A percentile compares a stretch with the other conserved stretches of the same genome.
These are phyloP conservation scores for Arctocebus calabarensis DNA, from an alignment of 2,797 vertebrate species.

Conservation along the genomic window DNA sequence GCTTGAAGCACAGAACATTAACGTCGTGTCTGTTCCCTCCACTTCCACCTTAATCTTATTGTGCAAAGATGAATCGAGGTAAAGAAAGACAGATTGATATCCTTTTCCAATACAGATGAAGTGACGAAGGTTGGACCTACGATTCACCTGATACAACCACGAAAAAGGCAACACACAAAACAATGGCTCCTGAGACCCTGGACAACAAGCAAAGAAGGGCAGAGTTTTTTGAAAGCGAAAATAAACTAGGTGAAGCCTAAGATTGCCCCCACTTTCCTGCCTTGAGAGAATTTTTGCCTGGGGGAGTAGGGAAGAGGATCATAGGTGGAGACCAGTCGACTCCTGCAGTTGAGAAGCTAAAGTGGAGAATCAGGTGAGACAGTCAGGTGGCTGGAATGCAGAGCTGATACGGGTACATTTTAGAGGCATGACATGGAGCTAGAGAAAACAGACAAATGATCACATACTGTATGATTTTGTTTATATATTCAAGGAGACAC, in stretches of 20 bases:
- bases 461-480: not conserved
- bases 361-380: not conserved
- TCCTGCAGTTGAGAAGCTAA: not conserved
- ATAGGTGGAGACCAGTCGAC: not conserved
- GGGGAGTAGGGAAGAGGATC: not conserved
- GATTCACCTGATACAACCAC: not conserved
- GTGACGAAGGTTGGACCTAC: not conserved
- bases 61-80: not conserved
- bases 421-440: not conserved
- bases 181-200: not conserved
- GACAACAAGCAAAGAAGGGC: not conserved
- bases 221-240: not conserved
- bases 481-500: not conserved
- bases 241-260: not conserved
- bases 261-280: not conserved
- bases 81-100: not conserved
- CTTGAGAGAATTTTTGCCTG: not conserved
- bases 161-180: not conserved
- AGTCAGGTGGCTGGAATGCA: not conserved
- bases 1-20: not conserved
- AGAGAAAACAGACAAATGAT: not conserved
- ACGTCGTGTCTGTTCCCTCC: fast-evolving
- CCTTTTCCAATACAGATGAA: not conserved
- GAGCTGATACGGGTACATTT: not conserved
- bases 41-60: not conserved